These are phyloP conservation scores for Dermolepida albohirtum DNA, from an alignment of 2,888 invertebrate genomes.

Conservation along the genomic window DNA sequence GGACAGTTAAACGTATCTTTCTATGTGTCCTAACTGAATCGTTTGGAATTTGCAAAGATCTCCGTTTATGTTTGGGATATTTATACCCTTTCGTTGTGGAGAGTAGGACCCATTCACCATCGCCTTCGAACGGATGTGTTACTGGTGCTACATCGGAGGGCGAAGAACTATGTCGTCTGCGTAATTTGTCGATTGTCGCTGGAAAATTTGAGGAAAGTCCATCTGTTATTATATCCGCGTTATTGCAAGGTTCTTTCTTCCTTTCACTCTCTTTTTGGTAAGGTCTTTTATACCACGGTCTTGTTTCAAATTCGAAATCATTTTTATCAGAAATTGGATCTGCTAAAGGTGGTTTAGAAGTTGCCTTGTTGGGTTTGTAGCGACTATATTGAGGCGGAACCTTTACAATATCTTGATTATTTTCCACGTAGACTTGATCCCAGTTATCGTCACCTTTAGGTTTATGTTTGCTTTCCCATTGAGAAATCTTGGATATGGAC, in stretches of 20 bases:
- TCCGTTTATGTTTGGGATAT: conserved; percentile 62
- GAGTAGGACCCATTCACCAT: conserved; percentile 82
- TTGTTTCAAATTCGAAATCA: conserved; percentile 4
- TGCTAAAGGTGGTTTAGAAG: conserved; percentile 42
- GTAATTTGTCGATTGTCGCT: conserved; percentile 2
- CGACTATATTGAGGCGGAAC: conserved; percentile 41
- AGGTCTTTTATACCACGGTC: conserved; percentile 11
- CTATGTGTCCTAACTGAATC: conserved; percentile 55
- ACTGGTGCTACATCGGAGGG: background rate
- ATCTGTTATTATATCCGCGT: conserved; percentile 68
- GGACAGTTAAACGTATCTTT: conserved; percentile 73
- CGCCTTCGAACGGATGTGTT: conserved; percentile 73
- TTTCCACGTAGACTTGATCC: conserved; percentile 62
- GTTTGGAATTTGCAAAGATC: conserved; percentile 55
- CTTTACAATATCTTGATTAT: conserved; percentile 24
- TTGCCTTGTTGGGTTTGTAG: conserved; percentile 42
- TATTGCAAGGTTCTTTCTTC: background rate
- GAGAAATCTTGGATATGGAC: conserved; percentile 84
- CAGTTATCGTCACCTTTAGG: conserved; percentile 60
- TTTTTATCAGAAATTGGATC: background rate
- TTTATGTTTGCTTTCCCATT: conserved; percentile 76
- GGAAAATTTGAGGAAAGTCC: conserved; percentile 70
- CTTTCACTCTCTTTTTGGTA: background rate
- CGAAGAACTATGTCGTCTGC: background rate
- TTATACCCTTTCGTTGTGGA: conserved; percentile 84